These are phyloP conservation scores for Spongilla lacustris DNA, from an alignment of 37 sponge, comb jelly and placozoan species.

Conservation along the genomic window DNA sequence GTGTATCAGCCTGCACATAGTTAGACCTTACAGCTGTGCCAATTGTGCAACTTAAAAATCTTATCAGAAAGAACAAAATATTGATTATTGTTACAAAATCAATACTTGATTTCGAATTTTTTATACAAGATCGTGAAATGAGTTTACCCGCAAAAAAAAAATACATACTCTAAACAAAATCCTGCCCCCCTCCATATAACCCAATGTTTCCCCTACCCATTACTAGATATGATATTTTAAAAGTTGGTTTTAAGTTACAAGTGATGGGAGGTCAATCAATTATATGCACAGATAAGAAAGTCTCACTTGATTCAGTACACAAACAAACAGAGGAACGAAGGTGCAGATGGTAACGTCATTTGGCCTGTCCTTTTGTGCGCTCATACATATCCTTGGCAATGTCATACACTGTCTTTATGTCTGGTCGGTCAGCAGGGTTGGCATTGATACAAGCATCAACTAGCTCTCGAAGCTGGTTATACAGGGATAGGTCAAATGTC, in stretches of 20 bases:
- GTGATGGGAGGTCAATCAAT: not conserved
- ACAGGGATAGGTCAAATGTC: not conserved
- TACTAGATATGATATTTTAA: too few relatives aligned
- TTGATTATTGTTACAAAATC: too few relatives aligned
- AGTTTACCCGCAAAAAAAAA: too few relatives aligned
- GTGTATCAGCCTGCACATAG: conserved; percentile 66
- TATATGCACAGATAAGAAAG: not conserved
- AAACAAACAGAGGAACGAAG: not conserved
- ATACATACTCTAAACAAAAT: not conserved
- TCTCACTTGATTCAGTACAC: not conserved
- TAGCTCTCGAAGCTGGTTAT: conserved; percentile 80
- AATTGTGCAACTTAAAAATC: not conserved
- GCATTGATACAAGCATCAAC: conserved; percentile 91
- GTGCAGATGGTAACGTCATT: not conserved
- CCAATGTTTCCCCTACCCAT: too few relatives aligned
- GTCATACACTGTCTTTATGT: conserved; percentile 76
- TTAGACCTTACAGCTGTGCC: not conserved
- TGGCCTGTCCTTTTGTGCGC: conserved; percentile 6
- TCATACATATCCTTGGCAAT: conserved; percentile 89
- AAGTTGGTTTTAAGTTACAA: not conserved
- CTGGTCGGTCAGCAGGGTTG: conserved; percentile 88
- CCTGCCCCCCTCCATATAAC: too few relatives aligned
- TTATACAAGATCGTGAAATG: too few relatives aligned
- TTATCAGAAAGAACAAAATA: not conserved
- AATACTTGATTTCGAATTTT: too few relatives aligned